Evolutionary conservation across 2,888 invertebrate genomes (phyloP).

Genomic region (Stenoptilia bipunctidactyla): DNA sequence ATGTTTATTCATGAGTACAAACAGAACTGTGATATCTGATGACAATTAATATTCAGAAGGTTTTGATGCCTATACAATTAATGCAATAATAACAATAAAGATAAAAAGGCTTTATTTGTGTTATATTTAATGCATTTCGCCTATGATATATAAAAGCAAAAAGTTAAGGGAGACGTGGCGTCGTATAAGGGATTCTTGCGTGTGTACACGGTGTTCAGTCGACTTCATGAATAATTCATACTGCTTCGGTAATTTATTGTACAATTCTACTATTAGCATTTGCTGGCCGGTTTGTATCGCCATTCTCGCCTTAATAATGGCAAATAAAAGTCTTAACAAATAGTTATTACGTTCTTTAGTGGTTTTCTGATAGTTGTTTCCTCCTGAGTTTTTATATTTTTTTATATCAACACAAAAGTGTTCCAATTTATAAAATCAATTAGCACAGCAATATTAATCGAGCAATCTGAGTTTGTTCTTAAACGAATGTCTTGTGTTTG

Average conservation of each 20-base stretch:
- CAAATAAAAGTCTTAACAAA: slow-evolving; percentile 5
- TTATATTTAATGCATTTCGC: background rate
- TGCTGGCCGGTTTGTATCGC: slow-evolving; percentile 15
- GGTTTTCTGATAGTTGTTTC: background rate
- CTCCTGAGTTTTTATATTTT: too few species aligned
- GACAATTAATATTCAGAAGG: background rate
- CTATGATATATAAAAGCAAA: slow-evolving; percentile 9
- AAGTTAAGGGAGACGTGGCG: slow-evolving; percentile 12
- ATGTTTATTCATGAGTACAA: too few species aligned
- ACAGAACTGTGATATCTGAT: background rate
- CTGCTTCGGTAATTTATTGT: slow-evolving; percentile 28
- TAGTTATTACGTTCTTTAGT: slow-evolving; percentile 1
- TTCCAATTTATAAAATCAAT: too few species aligned
- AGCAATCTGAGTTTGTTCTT: too few species aligned
- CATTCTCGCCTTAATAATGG: slow-evolving; percentile 13
- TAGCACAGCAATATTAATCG: too few species aligned
- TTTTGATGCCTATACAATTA: background rate
- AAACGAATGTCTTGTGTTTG: too few species aligned
- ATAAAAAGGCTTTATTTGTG: background rate
- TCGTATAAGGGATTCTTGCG: slow-evolving; percentile 20
- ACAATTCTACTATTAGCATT: slow-evolving; percentile 27
- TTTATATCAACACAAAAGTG: too few species aligned
- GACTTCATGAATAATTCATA: slow-evolving; percentile 30
- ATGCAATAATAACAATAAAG: background rate
- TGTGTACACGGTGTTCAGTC: slow-evolving; percentile 21